Evolutionary conservation across 2,888 invertebrate species (phyloP), one percentile per base, ranked within the genome.

Genomic region (Leucoptera coffeella): DNA sequence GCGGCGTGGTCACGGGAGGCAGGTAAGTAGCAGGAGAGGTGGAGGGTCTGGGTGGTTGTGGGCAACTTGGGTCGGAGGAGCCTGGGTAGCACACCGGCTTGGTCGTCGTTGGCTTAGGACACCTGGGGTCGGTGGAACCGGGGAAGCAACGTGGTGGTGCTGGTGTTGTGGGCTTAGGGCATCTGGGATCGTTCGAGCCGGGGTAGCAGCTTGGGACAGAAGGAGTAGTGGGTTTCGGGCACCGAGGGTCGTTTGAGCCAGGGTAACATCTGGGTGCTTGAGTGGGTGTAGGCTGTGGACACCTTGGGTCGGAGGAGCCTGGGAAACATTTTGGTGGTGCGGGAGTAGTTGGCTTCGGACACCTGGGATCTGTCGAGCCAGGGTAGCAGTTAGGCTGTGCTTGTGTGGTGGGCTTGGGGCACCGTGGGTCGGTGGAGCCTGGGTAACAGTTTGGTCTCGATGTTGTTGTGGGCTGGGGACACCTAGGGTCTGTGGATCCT

Each of bases 11-110:
- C n/a, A n/a, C n/a, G n/a, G 37, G 15, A 32, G 52, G 43, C 17
- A 46, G 35, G 29, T 48, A 43, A 2, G 43, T 49, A 1, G 45
- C 45, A 9, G 47, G 46, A 14, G 39, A 40, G 7, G 48, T 47
- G 2, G 50, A 43, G 1, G 47, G 45, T 12, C 36, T 36, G 1
- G 51, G 29, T 22, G 45, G 44, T 38, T 46, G 45, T 4, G 54
- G 57, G 25, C 61, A 60, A 2, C 42, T 38, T 0, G 54, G 54
- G 40, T 64, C 44, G 2, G 43, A 39, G 2, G 53, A 49, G 2
- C 58, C 59, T 2, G 54, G 42, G 27, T 45, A 47, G 14, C 38
- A 40, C 9, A 8, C 9, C 7, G 25, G 25, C 14, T 12, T 12
- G 6, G 17, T 17, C 10, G 24, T 10, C 10, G 24, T 24, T n/a